phyloP scores from a whole-genome alignment of 2,888 invertebrate genomes.

The Willowsia nigromaculata region DNA sequence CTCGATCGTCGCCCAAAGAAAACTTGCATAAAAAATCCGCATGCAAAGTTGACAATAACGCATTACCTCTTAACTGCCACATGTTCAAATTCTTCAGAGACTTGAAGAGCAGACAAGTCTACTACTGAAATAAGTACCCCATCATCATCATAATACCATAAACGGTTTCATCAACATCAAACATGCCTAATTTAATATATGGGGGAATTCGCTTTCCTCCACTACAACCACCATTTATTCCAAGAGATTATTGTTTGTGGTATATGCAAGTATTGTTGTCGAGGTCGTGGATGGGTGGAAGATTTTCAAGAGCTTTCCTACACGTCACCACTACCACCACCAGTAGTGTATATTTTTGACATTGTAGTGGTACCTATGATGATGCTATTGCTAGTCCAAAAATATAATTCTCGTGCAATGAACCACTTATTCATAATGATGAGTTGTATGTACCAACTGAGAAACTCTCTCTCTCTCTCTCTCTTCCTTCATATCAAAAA shows the following conservation, averaged over 20 bases:
- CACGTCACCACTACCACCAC: conserved; percentile 6
- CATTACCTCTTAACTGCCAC: conserved; percentile 2
- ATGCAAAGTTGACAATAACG: conserved; percentile 25
- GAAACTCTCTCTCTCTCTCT: not conserved
- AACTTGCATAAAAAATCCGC: not conserved
- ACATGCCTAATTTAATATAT: conserved; percentile 6
- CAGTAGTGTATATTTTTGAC: not conserved
- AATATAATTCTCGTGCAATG: conserved; percentile 8
- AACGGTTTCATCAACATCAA: not conserved
- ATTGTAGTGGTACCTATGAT: not conserved
- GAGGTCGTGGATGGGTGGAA: not conserved
- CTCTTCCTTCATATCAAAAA: conserved; percentile 17
- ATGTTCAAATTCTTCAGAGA: not conserved
- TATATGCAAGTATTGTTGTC: not conserved
- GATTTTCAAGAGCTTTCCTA: not conserved
- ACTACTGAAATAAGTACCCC: not conserved
- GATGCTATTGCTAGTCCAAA: not conserved
- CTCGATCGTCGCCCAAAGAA: not conserved
- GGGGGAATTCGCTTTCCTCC: not conserved
- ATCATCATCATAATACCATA: not conserved
- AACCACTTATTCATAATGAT: conserved; percentile 40
- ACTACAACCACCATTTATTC: not conserved
- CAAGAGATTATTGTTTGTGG: not conserved
- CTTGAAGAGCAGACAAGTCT: not conserved
- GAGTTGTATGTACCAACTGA: not conserved